Evolutionary conservation across 1,140 invertebrate genomes (phyloP), one percentile per base, ranked within the genome.

Genomic region (Chironomus striatipennis): DNA sequence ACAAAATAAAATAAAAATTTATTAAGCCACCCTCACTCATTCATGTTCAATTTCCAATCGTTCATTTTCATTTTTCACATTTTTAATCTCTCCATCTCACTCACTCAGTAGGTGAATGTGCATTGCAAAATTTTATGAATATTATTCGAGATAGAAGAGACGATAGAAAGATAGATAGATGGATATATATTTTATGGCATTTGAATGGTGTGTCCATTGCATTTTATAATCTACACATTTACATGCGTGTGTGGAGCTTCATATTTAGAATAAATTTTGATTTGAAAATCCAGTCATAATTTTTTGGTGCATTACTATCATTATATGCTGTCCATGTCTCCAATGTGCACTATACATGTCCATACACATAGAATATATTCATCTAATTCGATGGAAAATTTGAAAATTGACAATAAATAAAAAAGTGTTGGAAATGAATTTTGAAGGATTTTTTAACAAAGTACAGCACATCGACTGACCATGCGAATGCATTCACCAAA

Each of bases 111-210:
- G 24, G 24, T 34, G 24, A 34, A 34, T 34, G 5, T 34, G 24
- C 24, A 34, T 34, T 34, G 24, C 24, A 34, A 1, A 34, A 34
- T 34, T 34, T 34, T 34, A 34, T 34, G 24, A 34, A 34, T 34
- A 34, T 34, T 34, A 34, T 34, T 34, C 5, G 24, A 34, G 15
- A 47, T 15, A 47, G 43, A 12, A 57, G 47, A n/a, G n/a, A n/a
- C n/a, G n/a, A 57, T n/a, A 21, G 65, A 57, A 12, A 12, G 47
- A 70, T 70, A 21, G 65, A 70, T 70, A 17, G 65, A 70, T n/a
- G n/a, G n/a, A n/a, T n/a, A n/a, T 70, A 70, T 70, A 70, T 70
- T 70, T 70, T 70, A 70, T 70, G 65, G 65, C 65, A 70, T 70
- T 70, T 70, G n/a, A 18, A 9, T 70, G 65, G 18, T 34, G 18